Percentiles rank a stretch among this genome's conserved stretches.
Evolutionary conservation across 53 echinoderm and acorn worm genomes (phyloP).

Genomic region (Henricia sp.): DNA sequence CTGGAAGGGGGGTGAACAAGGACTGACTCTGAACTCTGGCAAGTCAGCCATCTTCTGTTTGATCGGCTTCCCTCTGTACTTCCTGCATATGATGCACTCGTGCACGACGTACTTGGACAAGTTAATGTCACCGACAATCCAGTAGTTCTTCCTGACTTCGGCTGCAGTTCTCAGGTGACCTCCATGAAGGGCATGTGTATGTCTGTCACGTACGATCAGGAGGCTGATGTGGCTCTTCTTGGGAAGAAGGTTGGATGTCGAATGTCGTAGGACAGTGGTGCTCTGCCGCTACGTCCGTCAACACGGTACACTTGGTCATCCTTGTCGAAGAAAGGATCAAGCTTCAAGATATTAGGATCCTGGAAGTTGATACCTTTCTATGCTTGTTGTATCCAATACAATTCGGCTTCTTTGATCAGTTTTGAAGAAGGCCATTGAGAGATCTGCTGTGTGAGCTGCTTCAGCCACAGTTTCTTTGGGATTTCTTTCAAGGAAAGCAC

Average conservation of each 20-base stretch:
- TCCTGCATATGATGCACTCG: constrained; percentile 59
- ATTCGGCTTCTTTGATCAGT: constrained; percentile 61
- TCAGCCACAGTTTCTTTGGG: too few relatives aligned
- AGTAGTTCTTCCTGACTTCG: constrained; percentile 73
- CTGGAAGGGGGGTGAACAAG: constrained; percentile 70
- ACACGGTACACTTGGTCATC: constrained; percentile 64
- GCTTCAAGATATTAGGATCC: constrained; percentile 64
- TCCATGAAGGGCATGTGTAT: constrained; percentile 70
- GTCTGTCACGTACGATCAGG: constrained; percentile 70
- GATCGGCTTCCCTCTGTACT: constrained; percentile 66
- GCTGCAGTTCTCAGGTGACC: constrained; percentile 69
- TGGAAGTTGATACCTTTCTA: constrained; percentile 72
- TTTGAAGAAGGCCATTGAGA: constrained; percentile 68
- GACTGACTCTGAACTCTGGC: constrained; percentile 68
- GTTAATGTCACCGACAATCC: constrained; percentile 67
- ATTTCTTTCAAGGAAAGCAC: too few relatives aligned
- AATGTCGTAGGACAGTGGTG: constrained; percentile 77
- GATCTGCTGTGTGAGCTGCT: too few relatives aligned
- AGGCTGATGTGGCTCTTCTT: constrained; percentile 71
- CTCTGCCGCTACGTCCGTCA: constrained; percentile 64
- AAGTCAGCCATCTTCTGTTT: constrained; percentile 82
- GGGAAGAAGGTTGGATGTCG: constrained; percentile 77
- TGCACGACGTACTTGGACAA: constrained; percentile 65
- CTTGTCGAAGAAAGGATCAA: constrained; percentile 56
- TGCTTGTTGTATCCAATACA: constrained; percentile 76